Conservation (phyloP, 1,140 invertebrate species). For the Drosophila kanapiae region DNA sequence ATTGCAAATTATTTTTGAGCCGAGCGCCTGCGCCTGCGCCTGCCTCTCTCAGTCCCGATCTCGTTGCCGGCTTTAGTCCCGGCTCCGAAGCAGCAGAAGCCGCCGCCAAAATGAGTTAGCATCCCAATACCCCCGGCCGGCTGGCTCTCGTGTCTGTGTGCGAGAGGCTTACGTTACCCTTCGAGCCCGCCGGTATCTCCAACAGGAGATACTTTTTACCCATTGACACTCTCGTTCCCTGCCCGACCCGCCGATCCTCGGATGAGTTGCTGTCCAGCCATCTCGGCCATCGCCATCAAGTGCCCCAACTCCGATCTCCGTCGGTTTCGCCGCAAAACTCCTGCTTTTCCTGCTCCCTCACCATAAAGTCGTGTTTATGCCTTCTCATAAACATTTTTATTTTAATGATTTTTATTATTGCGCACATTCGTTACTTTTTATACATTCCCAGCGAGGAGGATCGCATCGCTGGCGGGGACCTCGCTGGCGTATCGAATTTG, state of each 20-base stretch:
- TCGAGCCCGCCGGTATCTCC: constrained; percentile 43
- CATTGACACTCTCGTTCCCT: constrained; percentile 58
- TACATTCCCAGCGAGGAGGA: constrained; percentile 59
- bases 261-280: constrained; percentile 19
- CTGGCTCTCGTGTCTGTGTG: constrained; percentile 30
- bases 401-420: constrained; percentile 84
- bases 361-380: constrained; percentile 79
- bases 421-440: constrained; percentile 84
- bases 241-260: constrained; percentile 10
- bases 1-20: constrained; percentile 84
- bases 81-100: constrained; percentile 48
- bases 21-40: constrained; percentile 75
- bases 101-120: constrained; percentile 82
- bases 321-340: constrained; percentile 6
- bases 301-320: constrained; percentile 46
- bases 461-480: constrained; percentile 27
- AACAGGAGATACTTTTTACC: constrained; percentile 57
- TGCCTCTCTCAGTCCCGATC: constrained; percentile 4
- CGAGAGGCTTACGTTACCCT: constrained; percentile 14
- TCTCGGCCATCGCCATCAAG: constrained; percentile 60
- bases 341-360: constrained; percentile 17
- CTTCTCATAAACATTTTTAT: constrained; percentile 84
- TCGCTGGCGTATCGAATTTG: constrained; percentile 34
- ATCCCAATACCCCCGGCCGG: constrained; percentile 60
- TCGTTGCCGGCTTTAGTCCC: constrained; percentile 8